Evolutionary conservation across 2,888 invertebrate genomes (phyloP).

Genomic region (Trimorus sp.): DNA sequence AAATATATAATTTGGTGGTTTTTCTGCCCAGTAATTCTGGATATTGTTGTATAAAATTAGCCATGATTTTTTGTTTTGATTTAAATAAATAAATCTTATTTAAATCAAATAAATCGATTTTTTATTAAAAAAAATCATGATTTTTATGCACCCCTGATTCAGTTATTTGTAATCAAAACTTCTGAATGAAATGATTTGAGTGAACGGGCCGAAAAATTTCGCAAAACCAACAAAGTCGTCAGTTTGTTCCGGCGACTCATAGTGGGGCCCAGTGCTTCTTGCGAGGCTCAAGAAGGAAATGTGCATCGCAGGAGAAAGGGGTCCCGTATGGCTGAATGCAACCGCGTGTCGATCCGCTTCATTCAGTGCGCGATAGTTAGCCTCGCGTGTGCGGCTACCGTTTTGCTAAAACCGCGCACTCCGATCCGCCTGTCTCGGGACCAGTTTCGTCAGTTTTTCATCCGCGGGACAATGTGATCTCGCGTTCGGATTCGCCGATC

Average conservation of each 20-base stretch:
- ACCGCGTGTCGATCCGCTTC: conserved; percentile 74
- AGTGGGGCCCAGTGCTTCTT: conserved; percentile 67
- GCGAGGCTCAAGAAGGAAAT: conserved; percentile 68
- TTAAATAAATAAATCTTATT: too few relatives aligned
- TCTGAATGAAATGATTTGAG: too few relatives aligned
- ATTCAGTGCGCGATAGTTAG: conserved; percentile 79
- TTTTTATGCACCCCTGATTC: too few relatives aligned
- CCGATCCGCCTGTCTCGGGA: conserved; percentile 32
- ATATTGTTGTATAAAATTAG: too few relatives aligned
- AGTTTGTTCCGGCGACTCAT: conserved; percentile 30
- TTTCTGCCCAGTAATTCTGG: too few relatives aligned
- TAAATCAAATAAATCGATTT: too few relatives aligned
- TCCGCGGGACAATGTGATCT: conserved; percentile 27
- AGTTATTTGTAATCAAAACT: too few relatives aligned
- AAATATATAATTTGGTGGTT: too few relatives aligned
- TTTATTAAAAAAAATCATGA: too few relatives aligned
- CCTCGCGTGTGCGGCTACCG: conserved; percentile 72
- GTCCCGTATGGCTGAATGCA: conserved; percentile 68
- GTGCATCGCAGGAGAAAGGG: conserved; percentile 77
- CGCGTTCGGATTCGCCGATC: background rate
- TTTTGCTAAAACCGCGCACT: conserved; percentile 52
- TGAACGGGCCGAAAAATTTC: background rate
- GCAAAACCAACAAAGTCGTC: conserved; percentile 13
- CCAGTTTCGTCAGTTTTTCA: conserved; percentile 25
- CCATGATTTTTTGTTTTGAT: too few relatives aligned